These are phyloP conservation scores for Caenorhabditis brenneri DNA, from an alignment of 1,140 invertebrate genomes.

Conservation along the genomic window DNA sequence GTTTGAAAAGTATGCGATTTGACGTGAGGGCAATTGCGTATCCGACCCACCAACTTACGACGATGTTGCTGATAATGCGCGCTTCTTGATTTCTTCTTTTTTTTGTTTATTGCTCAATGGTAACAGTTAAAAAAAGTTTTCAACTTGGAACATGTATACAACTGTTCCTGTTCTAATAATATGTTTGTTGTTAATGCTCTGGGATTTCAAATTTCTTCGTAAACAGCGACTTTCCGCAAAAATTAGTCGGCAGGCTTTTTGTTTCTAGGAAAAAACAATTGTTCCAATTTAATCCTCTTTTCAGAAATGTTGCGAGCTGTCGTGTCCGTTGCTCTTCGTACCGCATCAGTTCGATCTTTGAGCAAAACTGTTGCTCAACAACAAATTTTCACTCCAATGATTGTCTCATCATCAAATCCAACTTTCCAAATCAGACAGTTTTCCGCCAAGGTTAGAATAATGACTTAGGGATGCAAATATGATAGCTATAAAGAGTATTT, in stretches of 20 bases:
- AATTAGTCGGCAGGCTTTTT: too few relatives aligned
- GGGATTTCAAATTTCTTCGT: too few relatives aligned
- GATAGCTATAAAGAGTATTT: too few relatives aligned
- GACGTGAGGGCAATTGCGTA: background rate
- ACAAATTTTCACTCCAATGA: background rate
- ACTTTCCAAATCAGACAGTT: background rate
- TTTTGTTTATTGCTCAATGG: background rate
- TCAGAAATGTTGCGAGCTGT: background rate
- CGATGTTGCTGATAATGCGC: background rate
- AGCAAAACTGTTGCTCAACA: background rate
- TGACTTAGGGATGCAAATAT: too few relatives aligned
- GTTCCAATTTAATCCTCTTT: too few relatives aligned
- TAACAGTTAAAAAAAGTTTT: too few relatives aligned
- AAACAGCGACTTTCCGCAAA: too few relatives aligned
- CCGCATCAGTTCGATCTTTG: background rate
- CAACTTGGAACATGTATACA: too few relatives aligned
- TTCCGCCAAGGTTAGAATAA: slow-evolving; percentile 18
- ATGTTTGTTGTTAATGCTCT: too few relatives aligned
- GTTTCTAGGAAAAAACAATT: too few relatives aligned
- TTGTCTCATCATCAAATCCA: background rate
- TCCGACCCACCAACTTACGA: background rate
- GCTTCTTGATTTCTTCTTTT: background rate
- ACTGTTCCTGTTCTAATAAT: too few relatives aligned
- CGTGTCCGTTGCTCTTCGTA: background rate
- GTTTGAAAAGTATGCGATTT: background rate